Base-by-base conservation (phyloP, 2,888 invertebrate genomes). In the Drosophila demipolita region DNA sequence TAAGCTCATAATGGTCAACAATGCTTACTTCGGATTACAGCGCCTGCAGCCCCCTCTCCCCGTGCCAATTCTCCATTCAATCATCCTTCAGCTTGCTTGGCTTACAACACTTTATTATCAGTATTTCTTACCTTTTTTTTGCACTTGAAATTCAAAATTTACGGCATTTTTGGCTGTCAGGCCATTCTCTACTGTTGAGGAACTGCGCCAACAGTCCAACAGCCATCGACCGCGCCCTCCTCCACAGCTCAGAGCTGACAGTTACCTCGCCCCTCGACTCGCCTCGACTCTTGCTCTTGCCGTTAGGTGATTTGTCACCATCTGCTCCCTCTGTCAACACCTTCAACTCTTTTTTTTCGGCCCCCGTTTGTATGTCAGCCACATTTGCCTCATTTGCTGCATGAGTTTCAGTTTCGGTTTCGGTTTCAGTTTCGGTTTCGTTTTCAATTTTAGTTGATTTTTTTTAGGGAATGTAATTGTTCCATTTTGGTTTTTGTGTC, bases 321-420 rank as follows among this genome's bases (percentile, higher is more conserved):
- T 12, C 49, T 42, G 42, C 40, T 48, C 52, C 65, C 75, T 53
- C 77, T 80, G 80, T 80, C 81, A 85, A 72, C 76, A 76, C 72
- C 84, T 80, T 65, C 60, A 55, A 38, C 61, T 40, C 48, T 62
- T 59, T 61, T 48, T 45, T 55, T 59, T 55, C 52, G 38, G 38
- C 42, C n/a, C 48, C 45, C 62, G 60, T 85, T 83, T 81, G 73
- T 80, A 73, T 89, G 84, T 89, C 82, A 84, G 70, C 73, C 26
- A 50, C 80, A 82, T 84, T 85, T 84, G 87, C 89, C 74, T 78
- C 85, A 85, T 82, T 87, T 87, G 66, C 80, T 57, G 78, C 85
- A 89, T 86, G 90, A 86, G 69, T 85, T 84, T 83, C 66, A 75
- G 64, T 82, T 83, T 85, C 48, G 11, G 17, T 73, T 73, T 75